Conservation (phyloP, 1,140 invertebrate genomes). For the Amphibalanus amphitrite region DNA sequence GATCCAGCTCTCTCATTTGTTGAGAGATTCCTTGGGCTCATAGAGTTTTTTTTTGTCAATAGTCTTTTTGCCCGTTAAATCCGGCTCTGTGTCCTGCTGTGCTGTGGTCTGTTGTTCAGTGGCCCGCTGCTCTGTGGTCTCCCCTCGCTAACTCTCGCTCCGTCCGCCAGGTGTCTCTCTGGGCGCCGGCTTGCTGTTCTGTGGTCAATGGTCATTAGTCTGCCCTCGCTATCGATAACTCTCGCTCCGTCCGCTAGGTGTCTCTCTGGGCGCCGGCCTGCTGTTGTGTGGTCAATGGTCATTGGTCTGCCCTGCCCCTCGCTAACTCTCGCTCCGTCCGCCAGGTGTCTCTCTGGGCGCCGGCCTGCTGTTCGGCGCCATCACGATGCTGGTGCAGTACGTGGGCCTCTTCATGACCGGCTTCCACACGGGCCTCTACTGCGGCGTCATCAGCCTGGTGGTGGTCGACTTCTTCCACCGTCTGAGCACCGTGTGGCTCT, state of each 20-base stretch:
- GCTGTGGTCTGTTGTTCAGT: too few relatives aligned
- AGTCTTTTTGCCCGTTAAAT: too few relatives aligned
- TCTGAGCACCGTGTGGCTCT: constrained; percentile 41
- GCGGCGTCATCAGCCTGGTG: constrained; percentile 39
- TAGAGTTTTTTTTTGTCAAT: too few relatives aligned
- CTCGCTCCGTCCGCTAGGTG: constrained; percentile 26
- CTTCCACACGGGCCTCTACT: constrained; percentile 53
- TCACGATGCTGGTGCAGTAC: constrained; percentile 64
- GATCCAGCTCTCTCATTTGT: too few relatives aligned
- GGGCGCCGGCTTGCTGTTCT: constrained; percentile 16
- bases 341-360: constrained; percentile 48
- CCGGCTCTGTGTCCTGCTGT: too few relatives aligned
- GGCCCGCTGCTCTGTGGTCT: too few relatives aligned
- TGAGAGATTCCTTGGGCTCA: too few relatives aligned
- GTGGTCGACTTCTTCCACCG: constrained; percentile 34
- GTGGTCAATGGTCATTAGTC: too few relatives aligned
- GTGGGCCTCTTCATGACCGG: constrained; percentile 65
- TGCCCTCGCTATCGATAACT: constrained; percentile 7
- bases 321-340: constrained; percentile 1
- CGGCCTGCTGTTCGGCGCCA: constrained; percentile 55
- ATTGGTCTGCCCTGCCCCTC: too few relatives aligned
- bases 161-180: constrained; percentile 7
- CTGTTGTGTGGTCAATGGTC: too few relatives aligned
- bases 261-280: constrained; percentile 51
- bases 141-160: too few relatives aligned